Evolutionary conservation across 2,888 invertebrate genomes (phyloP).

Genomic region (Melanotus villosus): DNA sequence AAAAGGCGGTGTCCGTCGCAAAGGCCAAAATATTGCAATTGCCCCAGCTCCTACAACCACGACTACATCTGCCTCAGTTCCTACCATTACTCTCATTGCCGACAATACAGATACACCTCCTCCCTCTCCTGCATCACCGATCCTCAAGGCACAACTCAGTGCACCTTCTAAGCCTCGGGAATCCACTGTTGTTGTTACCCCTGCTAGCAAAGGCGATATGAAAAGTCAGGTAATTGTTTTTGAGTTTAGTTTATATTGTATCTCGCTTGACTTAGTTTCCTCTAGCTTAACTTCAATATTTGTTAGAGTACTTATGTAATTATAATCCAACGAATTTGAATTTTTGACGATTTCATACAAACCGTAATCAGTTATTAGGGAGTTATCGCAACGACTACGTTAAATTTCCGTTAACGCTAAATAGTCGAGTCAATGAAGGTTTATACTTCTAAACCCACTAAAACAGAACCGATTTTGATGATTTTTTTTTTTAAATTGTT

Average conservation of each 20-base stretch:
- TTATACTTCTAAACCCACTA: too few species aligned
- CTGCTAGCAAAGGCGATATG: constrained; percentile 66
- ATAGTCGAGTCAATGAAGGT: too few species aligned
- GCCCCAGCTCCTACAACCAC: constrained; percentile 37
- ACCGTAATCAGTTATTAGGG: too few species aligned
- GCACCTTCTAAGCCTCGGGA: constrained; percentile 73
- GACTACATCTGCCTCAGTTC: constrained; percentile 30
- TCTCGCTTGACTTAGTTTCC: background rate
- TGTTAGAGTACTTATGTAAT: too few species aligned
- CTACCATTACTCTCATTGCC: constrained; percentile 50
- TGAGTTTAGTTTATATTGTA: constrained; percentile 10
- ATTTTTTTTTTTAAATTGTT: too few species aligned
- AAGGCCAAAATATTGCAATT: constrained; percentile 44
- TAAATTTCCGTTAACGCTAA: too few species aligned
- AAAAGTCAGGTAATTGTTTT: constrained; percentile 72
- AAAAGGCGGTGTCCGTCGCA: constrained; percentile 51
- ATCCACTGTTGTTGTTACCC: constrained; percentile 65
- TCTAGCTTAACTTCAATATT: background rate
- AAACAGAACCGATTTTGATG: too few species aligned
- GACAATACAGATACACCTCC: constrained; percentile 59
- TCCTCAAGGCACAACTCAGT: constrained; percentile 88
- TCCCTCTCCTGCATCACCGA: constrained; percentile 81
- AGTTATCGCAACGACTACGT: too few species aligned
- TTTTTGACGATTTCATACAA: too few species aligned
- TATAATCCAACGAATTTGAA: too few species aligned